Percentiles rank a stretch among this genome's conserved stretches.
Evolutionary conservation across 2,888 invertebrate species (phyloP).

Genomic region (Chesias legatella): DNA sequence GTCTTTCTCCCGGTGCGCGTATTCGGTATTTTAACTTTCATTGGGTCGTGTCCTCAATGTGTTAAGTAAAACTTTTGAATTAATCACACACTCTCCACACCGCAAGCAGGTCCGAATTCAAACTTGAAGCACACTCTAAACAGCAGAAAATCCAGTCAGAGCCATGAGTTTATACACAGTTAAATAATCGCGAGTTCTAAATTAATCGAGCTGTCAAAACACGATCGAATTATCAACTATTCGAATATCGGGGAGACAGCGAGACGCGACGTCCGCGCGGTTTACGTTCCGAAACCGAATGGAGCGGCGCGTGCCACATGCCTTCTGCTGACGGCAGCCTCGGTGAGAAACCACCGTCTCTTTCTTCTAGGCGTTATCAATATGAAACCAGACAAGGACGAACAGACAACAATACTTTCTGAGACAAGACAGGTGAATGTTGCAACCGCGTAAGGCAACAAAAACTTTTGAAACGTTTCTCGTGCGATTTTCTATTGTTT

Average conservation of each 20-base stretch:
- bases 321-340: slow-evolving; percentile 46
- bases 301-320: slow-evolving; percentile 76
- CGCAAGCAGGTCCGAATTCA: slow-evolving; percentile 35
- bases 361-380: slow-evolving; percentile 49
- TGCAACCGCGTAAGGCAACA: slow-evolving; percentile 60
- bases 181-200: slow-evolving; percentile 23
- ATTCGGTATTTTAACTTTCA: slow-evolving; percentile 61
- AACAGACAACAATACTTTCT: slow-evolving; percentile 42
- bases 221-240: slow-evolving; percentile 58
- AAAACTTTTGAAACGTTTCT: slow-evolving; percentile 66
- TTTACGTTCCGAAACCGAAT: slow-evolving; percentile 70
- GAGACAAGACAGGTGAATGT: slow-evolving; percentile 73
- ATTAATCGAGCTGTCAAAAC: slow-evolving; percentile 54
- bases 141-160: slow-evolving; percentile 26
- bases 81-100: slow-evolving; percentile 47
- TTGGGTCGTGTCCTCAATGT: slow-evolving; percentile 60
- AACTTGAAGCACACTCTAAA: slow-evolving; percentile 39
- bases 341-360: slow-evolving; percentile 55
- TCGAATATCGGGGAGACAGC: slow-evolving; percentile 37
- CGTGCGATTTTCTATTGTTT: slow-evolving; percentile 57
- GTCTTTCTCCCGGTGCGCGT: slow-evolving; percentile 47
- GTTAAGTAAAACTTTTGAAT: slow-evolving; percentile 51
- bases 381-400: slow-evolving; percentile 58
- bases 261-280: slow-evolving; percentile 58
- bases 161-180: slow-evolving; percentile 21